phyloP scores from a whole-genome alignment of 2,888 invertebrate species.

The Calameuta filiformis region DNA sequence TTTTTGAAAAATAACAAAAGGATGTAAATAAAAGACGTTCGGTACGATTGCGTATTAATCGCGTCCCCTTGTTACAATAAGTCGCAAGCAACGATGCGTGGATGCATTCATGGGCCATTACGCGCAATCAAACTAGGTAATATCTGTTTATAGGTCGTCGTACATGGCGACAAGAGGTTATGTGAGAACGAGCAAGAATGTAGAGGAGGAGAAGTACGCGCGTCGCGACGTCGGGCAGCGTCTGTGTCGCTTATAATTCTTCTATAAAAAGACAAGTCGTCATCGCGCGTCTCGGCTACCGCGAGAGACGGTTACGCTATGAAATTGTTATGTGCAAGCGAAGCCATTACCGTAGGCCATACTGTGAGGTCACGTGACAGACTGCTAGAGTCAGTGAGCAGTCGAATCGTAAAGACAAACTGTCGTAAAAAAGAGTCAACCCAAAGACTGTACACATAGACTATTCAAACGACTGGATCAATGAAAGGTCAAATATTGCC shows the following conservation, averaged over 20 bases:
- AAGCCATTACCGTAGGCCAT: background rate
- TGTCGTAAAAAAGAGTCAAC: background rate
- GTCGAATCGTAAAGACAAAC: background rate
- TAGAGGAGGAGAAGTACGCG: background rate
- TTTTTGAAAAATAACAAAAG: background rate
- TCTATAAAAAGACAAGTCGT: conserved; percentile 56
- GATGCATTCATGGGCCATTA: conserved; percentile 32
- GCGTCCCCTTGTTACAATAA: background rate
- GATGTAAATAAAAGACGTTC: background rate
- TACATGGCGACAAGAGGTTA: background rate
- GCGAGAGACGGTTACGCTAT: background rate
- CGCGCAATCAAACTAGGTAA: conserved; percentile 31
- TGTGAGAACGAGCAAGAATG: background rate
- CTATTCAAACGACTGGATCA: background rate
- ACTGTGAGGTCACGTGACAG: background rate
- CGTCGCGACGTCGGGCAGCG: background rate
- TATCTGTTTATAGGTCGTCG: conserved; percentile 18
- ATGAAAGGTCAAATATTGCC: background rate
- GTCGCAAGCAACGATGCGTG: conserved; percentile 17
- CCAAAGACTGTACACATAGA: background rate
- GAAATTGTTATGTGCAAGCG: background rate
- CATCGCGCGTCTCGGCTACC: conserved; percentile 33
- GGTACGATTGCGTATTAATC: background rate
- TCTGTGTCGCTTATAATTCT: background rate
- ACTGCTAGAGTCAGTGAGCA: background rate